Conservation (phyloP, 2,888 invertebrate species). For the Patella ulyssiponensis region DNA sequence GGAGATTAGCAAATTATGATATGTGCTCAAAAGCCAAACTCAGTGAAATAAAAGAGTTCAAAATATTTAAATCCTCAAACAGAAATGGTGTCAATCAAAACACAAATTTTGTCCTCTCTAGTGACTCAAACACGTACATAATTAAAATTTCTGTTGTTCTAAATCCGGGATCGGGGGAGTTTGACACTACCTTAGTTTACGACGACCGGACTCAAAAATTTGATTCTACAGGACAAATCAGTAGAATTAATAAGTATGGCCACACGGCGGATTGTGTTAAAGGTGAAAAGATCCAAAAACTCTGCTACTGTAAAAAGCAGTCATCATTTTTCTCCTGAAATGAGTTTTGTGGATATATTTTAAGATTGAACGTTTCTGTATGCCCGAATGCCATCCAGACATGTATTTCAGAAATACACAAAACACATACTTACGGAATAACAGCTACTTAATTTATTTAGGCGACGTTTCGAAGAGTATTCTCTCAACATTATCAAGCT, state of each 20-base stretch:
- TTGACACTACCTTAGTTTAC: conserved; percentile 80
- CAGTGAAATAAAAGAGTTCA: conserved; percentile 56
- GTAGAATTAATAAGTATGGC: conserved; percentile 71
- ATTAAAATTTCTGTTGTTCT: no score
- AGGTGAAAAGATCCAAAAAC: conserved; percentile 59
- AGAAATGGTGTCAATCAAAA: conserved; percentile 45
- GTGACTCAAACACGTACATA: no score
- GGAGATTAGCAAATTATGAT: conserved; percentile 28
- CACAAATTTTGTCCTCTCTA: no score
- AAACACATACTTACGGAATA: no score
- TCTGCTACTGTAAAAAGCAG: conserved; percentile 66
- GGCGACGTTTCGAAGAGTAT: no score
- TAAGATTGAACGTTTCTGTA: not conserved
- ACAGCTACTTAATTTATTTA: no score
- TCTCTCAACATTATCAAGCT: no score
- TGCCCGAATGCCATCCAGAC: no score
- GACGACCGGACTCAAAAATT: not conserved
- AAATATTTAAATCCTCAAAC: conserved; percentile 84
- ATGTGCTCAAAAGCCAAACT: not conserved
- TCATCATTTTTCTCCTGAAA: not conserved
- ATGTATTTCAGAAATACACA: no score
- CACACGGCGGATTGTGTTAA: conserved; percentile 70
- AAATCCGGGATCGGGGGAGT: conserved; percentile 80
- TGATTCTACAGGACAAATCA: conserved; percentile 78
- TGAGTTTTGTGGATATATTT: not conserved